A percentile compares a stretch with the other conserved stretches of the same genome.
Conservation (phyloP, 2,797 vertebrate genomes). For the Thalassophryne amazonica region DNA sequence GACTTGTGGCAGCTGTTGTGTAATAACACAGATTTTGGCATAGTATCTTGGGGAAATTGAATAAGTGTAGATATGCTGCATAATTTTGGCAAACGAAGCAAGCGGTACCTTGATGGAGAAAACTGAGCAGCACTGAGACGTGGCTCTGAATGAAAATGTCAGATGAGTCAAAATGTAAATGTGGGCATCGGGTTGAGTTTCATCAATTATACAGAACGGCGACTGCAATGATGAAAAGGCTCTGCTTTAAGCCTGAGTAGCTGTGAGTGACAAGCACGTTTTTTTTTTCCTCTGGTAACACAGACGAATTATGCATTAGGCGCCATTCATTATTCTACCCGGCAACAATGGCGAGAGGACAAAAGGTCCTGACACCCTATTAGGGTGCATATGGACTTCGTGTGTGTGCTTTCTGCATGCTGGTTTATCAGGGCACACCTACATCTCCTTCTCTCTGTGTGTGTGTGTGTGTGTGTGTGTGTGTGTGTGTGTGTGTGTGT, state of each 20-base stretch:
- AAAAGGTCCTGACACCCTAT: slow-evolving; percentile 61
- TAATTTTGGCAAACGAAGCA: not conserved
- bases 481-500: too few species aligned
- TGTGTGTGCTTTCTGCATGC: slow-evolving; percentile 24
- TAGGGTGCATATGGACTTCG: slow-evolving; percentile 24
- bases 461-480: not conserved
- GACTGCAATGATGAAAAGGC: slow-evolving; percentile 55
- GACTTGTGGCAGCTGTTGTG: slow-evolving; percentile 30
- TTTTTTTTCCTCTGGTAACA: slow-evolving; percentile 62
- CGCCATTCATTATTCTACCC: slow-evolving; percentile 64
- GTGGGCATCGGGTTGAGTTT: slow-evolving; percentile 46
- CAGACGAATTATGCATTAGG: slow-evolving; percentile 68
- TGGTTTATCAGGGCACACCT: slow-evolving; percentile 35
- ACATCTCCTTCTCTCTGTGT: slow-evolving; percentile 32
- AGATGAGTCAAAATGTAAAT: slow-evolving; percentile 61
- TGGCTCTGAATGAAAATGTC: slow-evolving; percentile 21
- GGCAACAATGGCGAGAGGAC: slow-evolving; percentile 54
- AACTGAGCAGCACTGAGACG: slow-evolving; percentile 6
- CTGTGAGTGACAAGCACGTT: slow-evolving; percentile 59
- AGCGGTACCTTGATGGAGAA: slow-evolving; percentile 3
- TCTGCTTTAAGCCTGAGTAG: slow-evolving; percentile 45
- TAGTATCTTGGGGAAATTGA: slow-evolving; percentile 5
- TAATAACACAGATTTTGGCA: slow-evolving; percentile 25
- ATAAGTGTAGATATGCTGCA: slow-evolving; percentile 7
- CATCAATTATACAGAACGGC: slow-evolving; percentile 56